Evolutionary conservation across 2,888 invertebrate genomes (phyloP), one percentile per base, ranked within the genome.

Genomic region (Drosophila stalkeri): DNA sequence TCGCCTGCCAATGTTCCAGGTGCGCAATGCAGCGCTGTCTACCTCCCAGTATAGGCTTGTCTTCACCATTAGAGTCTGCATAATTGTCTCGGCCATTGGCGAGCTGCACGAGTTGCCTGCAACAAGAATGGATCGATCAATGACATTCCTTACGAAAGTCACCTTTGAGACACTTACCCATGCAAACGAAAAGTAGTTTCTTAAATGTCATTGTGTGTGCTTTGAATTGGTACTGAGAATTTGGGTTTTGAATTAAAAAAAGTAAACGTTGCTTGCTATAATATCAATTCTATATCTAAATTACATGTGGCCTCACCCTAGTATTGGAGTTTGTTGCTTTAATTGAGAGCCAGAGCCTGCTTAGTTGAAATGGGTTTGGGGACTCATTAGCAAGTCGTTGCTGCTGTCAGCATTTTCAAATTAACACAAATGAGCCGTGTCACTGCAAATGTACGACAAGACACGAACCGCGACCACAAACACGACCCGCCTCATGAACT

Each of bases 91-190:
- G 11, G 98, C 98, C 92, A 98, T 98, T 0, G 98, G 98, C 5
- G 98, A 98, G 7, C 98, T 95, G 92, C 98, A 99, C 74, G 98
- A 98, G 91, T 99, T 99, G 14, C 98, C 98, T 97, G 47, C n/a
- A 8, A 2, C 14, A n/a, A 8, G 23, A 1, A 2, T 0, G 4
- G 4, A 14, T 49, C 0, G 31, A 31, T 27, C 20, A 18, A 18
- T 18, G 18, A 2, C 16, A 39, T 2, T 3, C 3, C 20, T 1
- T 3, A 3, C 14, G n/a, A 11, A 11, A 4, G 4, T 18, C 0
- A 5, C 14, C 16, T 1, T 2, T 2, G 2, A 1, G 7, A 18
- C 3, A 72, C 72, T 80, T 7, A 90, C 86, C 86, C 86, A 89
- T 77, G 69, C 86, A 87, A 1, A 87, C 77, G 27, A 87, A 87